Base-by-base conservation (phyloP, 2,797 vertebrate species). In the Halcyon chelicuti region DNA sequence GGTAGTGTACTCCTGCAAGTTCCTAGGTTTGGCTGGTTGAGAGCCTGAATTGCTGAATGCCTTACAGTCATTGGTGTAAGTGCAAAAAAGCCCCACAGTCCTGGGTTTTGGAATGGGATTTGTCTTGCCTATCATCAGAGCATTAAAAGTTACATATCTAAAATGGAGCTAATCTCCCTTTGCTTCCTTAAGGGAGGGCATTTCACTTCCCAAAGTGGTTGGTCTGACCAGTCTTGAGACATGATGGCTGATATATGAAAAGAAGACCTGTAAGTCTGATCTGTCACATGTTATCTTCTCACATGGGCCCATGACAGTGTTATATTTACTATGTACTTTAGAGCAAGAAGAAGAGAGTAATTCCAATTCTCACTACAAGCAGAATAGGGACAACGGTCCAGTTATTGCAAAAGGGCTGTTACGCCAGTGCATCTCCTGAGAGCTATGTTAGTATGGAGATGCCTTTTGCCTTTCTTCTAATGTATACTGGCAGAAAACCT, bases 401-500 rank as follows among this genome's bases (percentile, higher is more conserved):
- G 40, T 55, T 46, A 44, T 2, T 82, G 63, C 21, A 44, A 77
- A 88, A 74, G 40, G 22, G 39, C 52, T 80, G 28, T 49, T 77
- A 5, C 14, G 3, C 42, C 91, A 52, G 5, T 33, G 46, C n/a
- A 40, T 40, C 60, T 95, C 35, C 39, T 87, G 63, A 88, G 61
- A 65, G 16, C 58, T 75, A 3, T 42, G 51, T 62, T 76, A 70
- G 35, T 31, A 28, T 37, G 31, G 31, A 67, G 67, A 74, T 46
- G 18, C 16, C 39, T 91, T 89, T 89, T 85, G 31, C 55, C 55
- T 73, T 85, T 73, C 51, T 76, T 51, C 14, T 81, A 46, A 62
- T 42, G 28, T 33, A 51, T 8, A 75, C n/a, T 55, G 63, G 20
- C 84, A 85, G 81, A 89, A 92, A 92, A 91, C 3, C 37, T n/a